Percentiles rank a stretch among this genome's conserved stretches.
Evolutionary conservation across 2,113 vertebrate genomes (phyloP).

Genomic region (Shinisaurus crocodilurus): DNA sequence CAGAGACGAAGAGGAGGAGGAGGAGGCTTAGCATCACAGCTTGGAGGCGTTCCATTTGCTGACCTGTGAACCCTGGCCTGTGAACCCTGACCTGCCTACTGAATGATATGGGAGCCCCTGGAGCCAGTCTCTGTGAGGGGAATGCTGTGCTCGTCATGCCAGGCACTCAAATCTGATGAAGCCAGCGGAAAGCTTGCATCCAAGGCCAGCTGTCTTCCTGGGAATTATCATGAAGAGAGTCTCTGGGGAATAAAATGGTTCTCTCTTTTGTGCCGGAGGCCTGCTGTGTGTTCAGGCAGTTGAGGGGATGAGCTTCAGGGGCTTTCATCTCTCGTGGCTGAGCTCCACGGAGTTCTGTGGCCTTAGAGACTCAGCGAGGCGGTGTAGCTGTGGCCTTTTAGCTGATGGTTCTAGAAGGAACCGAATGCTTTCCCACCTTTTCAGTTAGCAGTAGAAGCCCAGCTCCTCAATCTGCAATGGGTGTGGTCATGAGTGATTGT

Average conservation of each 20-base stretch:
- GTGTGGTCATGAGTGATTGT: background rate
- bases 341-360: background rate
- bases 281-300: background rate
- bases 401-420: background rate
- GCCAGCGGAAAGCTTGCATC: rapidly evolving
- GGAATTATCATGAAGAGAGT: background rate
- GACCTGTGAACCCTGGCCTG: background rate
- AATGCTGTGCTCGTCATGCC: rapidly evolving
- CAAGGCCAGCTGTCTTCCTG: background rate
- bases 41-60: background rate
- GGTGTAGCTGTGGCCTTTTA: too few relatives aligned
- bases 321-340: background rate
- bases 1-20: background rate
- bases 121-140: background rate
- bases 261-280: background rate
- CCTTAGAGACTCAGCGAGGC: background rate
- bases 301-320: background rate
- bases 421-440: background rate
- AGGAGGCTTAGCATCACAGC: background rate
- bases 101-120: background rate
- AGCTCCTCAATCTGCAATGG: too few relatives aligned
- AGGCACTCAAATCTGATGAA: too few relatives aligned
- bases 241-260: background rate
- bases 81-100: background rate
- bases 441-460: background rate